A percentile compares a stretch with the other conserved stretches of the same genome.
phyloP scores from a whole-genome alignment of 2,888 invertebrate species.

The Linnaemya vulpina region DNA sequence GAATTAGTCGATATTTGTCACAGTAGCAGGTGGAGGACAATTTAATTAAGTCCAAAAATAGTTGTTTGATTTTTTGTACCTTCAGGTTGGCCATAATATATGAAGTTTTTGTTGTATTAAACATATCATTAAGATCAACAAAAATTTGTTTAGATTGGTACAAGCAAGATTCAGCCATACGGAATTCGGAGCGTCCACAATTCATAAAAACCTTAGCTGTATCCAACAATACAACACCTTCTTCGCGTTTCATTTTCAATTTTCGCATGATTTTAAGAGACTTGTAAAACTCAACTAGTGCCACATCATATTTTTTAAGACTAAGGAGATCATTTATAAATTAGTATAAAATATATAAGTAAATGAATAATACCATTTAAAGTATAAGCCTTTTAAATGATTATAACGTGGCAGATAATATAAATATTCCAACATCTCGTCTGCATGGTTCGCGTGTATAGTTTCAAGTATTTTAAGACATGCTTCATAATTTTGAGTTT shows the following conservation, averaged over 20 bases:
- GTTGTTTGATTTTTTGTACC: constrained; percentile 77
- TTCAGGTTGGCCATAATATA: constrained; percentile 78
- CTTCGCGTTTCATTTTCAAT: constrained; percentile 70
- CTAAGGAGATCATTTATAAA: constrained; percentile 45
- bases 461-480: constrained; percentile 75
- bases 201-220: constrained; percentile 76
- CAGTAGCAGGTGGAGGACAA: constrained; percentile 73
- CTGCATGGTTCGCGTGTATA: constrained; percentile 65
- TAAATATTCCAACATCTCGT: constrained; percentile 68
- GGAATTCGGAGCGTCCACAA: constrained; percentile 71
- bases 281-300: constrained; percentile 73
- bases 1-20: constrained; percentile 76
- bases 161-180: constrained; percentile 76
- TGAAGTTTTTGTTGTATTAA: constrained; percentile 75
- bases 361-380: constrained; percentile 16
- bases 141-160: constrained; percentile 76
- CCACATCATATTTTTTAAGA: constrained; percentile 71
- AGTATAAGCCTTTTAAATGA: constrained; percentile 41
- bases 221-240: constrained; percentile 75
- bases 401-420: constrained; percentile 43
- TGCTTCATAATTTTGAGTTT: constrained; percentile 73
- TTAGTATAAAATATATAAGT: not conserved
- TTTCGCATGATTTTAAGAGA: constrained; percentile 74
- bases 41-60: constrained; percentile 78
- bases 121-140: constrained; percentile 74